Conservation (phyloP, 1,140 invertebrate species). For the Melipona quadrifasciata region DNA sequence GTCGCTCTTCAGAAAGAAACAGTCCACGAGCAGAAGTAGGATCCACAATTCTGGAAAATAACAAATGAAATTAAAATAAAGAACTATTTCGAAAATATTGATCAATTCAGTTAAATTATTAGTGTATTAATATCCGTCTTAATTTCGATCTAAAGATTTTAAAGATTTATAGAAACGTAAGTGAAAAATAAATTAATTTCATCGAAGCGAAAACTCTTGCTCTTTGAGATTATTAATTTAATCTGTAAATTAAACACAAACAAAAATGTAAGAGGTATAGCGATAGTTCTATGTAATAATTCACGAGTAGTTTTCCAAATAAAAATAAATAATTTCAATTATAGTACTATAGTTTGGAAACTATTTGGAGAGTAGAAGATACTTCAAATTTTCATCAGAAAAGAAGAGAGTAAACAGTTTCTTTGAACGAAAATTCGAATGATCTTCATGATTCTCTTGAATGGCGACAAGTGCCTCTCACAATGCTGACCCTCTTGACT, state of each 20-base stretch:
- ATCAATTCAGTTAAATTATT: neutral
- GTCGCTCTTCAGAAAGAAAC: neutral
- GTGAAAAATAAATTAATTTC: no score
- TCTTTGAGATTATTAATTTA: no score
- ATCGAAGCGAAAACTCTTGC: no score
- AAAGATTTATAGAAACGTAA: no score
- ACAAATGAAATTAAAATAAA: neutral
- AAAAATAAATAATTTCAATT: no score
- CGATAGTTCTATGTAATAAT: no score
- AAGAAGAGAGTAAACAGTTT: neutral
- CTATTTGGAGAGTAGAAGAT: no score
- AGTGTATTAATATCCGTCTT: neutral
- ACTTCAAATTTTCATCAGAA: neutral
- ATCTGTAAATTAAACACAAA: no score
- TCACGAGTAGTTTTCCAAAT: no score
- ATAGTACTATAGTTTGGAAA: no score
- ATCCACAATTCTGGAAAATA: neutral
- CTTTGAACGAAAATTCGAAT: neutral
- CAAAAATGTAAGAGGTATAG: neutral
- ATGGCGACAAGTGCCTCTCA: slow-evolving; percentile 50
- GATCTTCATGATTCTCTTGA: slow-evolving; percentile 36
- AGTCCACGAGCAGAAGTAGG: no score
- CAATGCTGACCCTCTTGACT: slow-evolving; percentile 10
- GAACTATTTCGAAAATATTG: neutral
- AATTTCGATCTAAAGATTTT: neutral